Conservation (phyloP, 2,888 invertebrate species). For the Phasia obesa region DNA sequence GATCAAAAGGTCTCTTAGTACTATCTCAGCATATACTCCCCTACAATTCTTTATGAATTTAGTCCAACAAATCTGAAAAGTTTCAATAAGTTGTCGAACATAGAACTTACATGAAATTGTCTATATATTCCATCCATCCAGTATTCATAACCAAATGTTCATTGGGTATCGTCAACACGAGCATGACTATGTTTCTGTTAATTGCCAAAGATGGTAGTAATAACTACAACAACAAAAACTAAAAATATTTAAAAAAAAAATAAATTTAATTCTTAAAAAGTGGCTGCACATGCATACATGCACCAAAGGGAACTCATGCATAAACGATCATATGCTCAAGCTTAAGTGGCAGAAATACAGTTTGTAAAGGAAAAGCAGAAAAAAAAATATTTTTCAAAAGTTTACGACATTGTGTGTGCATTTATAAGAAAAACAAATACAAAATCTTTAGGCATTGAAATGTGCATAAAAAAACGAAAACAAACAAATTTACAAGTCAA, state of each 20-base stretch:
- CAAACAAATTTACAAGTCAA: constrained; percentile 20
- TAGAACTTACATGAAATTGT: no score
- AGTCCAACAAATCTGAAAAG: no score
- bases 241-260: constrained; percentile 1
- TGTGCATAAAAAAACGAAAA: constrained; percentile 1
- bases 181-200: constrained; percentile 29
- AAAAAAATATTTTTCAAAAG: background rate
- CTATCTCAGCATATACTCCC: no score
- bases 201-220: constrained; percentile 42
- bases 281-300: constrained; percentile 37
- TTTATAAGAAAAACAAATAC: constrained; percentile 43
- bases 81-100: no score
- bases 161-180: background rate
- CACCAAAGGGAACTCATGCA: constrained; percentile 51
- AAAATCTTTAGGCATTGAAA: constrained; percentile 39
- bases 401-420: background rate
- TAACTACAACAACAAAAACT: constrained; percentile 26
- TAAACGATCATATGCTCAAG: constrained; percentile 63
- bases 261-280: constrained; percentile 32
- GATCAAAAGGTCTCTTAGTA: no score
- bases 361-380: background rate
- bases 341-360: constrained; percentile 52
- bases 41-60: no score
- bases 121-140: no score
- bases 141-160: no score